Evolutionary conservation across 2,113 vertebrate species (phyloP).

Genomic region (Saiga tatarica): DNA sequence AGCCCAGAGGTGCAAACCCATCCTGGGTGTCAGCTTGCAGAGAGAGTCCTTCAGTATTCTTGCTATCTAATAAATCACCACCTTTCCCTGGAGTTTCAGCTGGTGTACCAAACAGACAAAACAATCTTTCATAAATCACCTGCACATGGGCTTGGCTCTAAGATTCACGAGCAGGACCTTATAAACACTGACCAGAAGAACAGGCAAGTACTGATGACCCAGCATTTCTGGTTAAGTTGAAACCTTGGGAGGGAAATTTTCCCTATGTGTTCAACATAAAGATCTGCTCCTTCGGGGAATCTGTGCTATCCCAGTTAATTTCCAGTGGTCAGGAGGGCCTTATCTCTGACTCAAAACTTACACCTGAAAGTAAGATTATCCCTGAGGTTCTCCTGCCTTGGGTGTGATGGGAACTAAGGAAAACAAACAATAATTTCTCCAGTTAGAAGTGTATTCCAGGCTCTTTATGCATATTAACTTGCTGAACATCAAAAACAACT

Average conservation of each 20-base stretch:
- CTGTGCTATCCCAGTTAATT: not conserved
- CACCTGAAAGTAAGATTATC: not conserved
- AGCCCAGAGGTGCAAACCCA: not conserved
- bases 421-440: not conserved
- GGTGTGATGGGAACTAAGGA: not conserved
- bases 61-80: conserved; percentile 7
- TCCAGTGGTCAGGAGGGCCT: not conserved
- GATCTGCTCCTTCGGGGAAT: not conserved
- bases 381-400: not conserved
- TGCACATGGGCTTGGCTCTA: not conserved
- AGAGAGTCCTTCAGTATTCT: not conserved
- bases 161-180: not conserved
- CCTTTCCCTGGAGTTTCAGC: not conserved
- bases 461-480: not conserved
- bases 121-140: not conserved
- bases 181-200: not conserved
- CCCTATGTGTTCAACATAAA: not conserved
- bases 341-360: not conserved
- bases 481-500: not conserved
- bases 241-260: not conserved
- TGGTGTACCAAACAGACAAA: not conserved
- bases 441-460: not conserved
- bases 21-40: not conserved
- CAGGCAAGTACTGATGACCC: not conserved
- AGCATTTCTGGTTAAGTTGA: not conserved